A percentile compares a stretch with the other conserved stretches of the same genome.
phyloP scores from a whole-genome alignment of 2,888 invertebrate species.

The Julus scanicus region DNA sequence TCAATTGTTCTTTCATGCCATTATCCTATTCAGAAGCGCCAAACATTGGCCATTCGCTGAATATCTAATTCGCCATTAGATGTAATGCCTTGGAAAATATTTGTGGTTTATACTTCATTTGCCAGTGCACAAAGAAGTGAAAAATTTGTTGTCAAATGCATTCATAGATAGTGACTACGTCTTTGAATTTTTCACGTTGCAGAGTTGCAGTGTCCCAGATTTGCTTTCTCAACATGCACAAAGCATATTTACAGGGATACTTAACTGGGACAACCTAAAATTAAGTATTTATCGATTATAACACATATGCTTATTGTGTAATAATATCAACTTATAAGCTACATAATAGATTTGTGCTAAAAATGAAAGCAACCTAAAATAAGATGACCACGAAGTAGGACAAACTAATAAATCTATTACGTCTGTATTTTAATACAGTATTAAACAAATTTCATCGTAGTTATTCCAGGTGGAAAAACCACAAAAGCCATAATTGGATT shows the following conservation, averaged over 20 bases:
- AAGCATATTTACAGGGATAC: too few relatives aligned
- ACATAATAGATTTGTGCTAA: too few relatives aligned
- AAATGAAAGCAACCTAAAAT: background rate
- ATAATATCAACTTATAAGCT: too few relatives aligned
- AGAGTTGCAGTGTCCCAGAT: background rate
- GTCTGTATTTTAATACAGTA: background rate
- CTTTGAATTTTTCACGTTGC: background rate
- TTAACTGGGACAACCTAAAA: too few relatives aligned
- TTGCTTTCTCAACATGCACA: background rate
- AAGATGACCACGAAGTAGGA: background rate
- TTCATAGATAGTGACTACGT: background rate
- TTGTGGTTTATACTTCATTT: background rate
- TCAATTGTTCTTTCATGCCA: background rate
- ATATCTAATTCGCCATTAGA: background rate
- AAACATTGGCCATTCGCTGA: conserved; percentile 2
- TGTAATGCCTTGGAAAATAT: conserved; percentile 8
- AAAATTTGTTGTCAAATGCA: background rate
- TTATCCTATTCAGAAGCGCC: conserved; percentile 25
- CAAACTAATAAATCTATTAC: background rate
- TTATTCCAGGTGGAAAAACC: too few relatives aligned
- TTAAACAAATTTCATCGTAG: background rate
- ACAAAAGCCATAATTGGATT: too few relatives aligned
- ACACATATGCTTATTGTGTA: too few relatives aligned
- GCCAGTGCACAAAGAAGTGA: background rate
- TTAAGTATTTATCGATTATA: too few relatives aligned